Conservation (phyloP, 1,140 invertebrate species). For the Neodiprion lecontei region DNA sequence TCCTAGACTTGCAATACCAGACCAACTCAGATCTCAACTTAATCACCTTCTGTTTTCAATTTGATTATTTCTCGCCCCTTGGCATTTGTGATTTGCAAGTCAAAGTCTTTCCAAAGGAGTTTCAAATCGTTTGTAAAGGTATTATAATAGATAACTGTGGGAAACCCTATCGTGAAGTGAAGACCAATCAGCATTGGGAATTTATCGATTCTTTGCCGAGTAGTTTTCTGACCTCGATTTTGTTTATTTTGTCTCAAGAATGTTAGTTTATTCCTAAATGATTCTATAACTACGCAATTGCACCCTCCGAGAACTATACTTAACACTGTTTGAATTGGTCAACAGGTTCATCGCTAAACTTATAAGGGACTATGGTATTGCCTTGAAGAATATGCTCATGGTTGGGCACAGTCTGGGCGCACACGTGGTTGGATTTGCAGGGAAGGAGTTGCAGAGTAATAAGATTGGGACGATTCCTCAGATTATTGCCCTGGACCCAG, state of each 20-base stretch:
- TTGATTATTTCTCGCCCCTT: not conserved
- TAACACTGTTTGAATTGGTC: no score
- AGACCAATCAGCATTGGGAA: no score
- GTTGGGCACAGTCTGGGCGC: slow-evolving; percentile 33
- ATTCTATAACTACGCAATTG: no score
- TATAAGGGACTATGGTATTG: not conserved
- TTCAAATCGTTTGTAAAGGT: not conserved
- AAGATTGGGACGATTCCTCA: not conserved
- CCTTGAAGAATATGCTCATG: not conserved
- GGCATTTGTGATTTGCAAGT: not conserved
- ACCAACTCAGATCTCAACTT: no score
- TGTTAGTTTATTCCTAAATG: no score
- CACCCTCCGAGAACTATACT: no score
- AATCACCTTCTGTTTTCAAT: not conserved
- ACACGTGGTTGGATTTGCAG: slow-evolving; percentile 23
- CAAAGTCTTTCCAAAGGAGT: not conserved
- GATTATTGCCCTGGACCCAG: slow-evolving; percentile 21
- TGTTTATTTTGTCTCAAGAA: no score
- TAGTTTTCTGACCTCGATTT: no score
- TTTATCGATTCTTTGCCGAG: no score
- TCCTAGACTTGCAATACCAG: no score
- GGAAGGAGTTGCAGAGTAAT: not conserved
- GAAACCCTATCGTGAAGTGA: no score
- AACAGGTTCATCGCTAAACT: slow-evolving; percentile 4
- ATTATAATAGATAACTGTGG: no score